phyloP scores from a whole-genome alignment of 2,797 vertebrate genomes.

The Odontamblyopus lacepedii region DNA sequence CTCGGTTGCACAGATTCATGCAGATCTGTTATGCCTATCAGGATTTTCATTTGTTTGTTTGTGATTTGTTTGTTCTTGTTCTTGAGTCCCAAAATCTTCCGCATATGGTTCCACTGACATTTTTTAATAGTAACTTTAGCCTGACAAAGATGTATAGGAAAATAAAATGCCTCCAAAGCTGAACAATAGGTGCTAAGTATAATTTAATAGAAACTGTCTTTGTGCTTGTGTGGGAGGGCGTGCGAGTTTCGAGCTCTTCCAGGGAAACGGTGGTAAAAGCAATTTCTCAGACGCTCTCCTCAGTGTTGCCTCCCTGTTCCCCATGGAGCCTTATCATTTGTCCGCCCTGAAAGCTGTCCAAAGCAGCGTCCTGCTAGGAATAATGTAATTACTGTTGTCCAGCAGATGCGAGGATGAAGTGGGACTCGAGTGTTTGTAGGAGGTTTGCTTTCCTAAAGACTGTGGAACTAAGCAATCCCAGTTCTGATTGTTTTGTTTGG shows the following conservation, averaged over 20 bases:
- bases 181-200: slow-evolving; percentile 21
- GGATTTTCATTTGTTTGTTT: not conserved
- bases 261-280: slow-evolving; percentile 47
- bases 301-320: slow-evolving; percentile 33
- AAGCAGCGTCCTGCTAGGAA: slow-evolving; percentile 30
- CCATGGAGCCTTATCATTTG: slow-evolving; percentile 32
- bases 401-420: slow-evolving; percentile 20
- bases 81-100: not conserved
- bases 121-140: not conserved
- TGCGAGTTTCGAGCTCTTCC: slow-evolving; percentile 38
- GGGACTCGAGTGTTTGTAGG: slow-evolving; percentile 13
- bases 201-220: slow-evolving; percentile 25
- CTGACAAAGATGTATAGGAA: not conserved
- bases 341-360: slow-evolving; percentile 27
- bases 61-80: not conserved
- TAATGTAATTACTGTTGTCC: slow-evolving; percentile 43
- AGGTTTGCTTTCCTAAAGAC: not conserved
- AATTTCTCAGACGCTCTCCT: slow-evolving; percentile 43
- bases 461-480: not conserved
- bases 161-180: slow-evolving; percentile 15
- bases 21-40: not conserved
- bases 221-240: slow-evolving; percentile 23
- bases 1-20: not conserved
- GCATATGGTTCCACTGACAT: not conserved
- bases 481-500: not conserved